Evolutionary conservation across 2,888 invertebrate genomes (phyloP), one percentile per base, ranked within the genome.

Genomic region (Toxonevra muliebris): DNA sequence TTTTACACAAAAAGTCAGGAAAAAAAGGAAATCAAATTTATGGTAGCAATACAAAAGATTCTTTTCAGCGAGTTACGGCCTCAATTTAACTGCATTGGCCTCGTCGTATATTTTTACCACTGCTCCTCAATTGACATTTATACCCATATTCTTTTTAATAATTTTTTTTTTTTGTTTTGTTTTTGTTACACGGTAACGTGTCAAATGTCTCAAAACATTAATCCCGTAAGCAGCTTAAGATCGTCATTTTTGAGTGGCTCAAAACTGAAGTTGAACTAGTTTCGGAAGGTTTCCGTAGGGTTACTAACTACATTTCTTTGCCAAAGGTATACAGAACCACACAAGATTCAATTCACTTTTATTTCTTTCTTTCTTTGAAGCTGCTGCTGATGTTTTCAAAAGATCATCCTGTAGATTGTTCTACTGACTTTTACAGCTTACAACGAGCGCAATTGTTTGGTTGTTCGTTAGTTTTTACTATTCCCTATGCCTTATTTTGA

Each of bases 171-270:
- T 3, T 59, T 41, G 41, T 13, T 10, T n/a, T 59, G 50, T 45
- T 62, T 53, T 40, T 53, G 40, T 65, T 48, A 45, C 40, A 42
- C 59, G 19, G 65, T 41, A 55, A 61, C 55, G 81, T 81, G 80
- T 81, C 80, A 80, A 80, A 80, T 78, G 80, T 78, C 80, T 80
- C 75, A 69, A 71, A 72, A 83, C 79, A 80, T 73, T 82, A 82
- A 82, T 82, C 83, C 78, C 75, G 80, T 82, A 82, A 82, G 81
- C 82, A 78, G 82, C 83, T 82, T 82, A 82, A 77, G 66, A 11
- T n/a, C 54, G 15, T 10, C 48, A 7, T 48, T 48, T 48, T 48
- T 7, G 50, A 48, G 50, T 48, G 50, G 50, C 50, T 30, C 30
- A 30, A 48, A 48, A 48, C n/a, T 48, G 20, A 45, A 43, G 60